Conservation (phyloP, 2,797 vertebrate genomes). For the Onychomys arenicola region DNA sequence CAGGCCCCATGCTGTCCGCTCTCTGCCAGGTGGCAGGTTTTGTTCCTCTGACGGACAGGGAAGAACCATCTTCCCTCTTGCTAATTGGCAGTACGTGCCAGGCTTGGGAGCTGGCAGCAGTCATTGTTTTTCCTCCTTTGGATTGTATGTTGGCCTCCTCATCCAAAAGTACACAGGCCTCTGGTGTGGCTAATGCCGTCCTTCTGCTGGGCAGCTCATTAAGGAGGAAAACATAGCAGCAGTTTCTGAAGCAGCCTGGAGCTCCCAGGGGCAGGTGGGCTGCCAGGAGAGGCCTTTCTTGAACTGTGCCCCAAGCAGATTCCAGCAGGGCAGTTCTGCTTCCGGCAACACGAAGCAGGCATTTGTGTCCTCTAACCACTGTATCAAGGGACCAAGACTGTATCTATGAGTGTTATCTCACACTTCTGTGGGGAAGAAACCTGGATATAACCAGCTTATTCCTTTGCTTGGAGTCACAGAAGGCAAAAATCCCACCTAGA, state of each 20-base stretch:
- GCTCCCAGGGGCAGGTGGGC: constrained; percentile 1
- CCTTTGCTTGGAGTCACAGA: constrained; percentile 14
- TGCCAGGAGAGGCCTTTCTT: constrained; percentile 24
- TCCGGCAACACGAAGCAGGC: not conserved
- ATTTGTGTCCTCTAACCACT: not conserved
- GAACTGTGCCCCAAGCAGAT: not conserved
- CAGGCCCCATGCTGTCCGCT: constrained; percentile 13
- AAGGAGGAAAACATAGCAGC: constrained; percentile 9
- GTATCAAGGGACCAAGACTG: not conserved
- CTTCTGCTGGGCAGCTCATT: constrained; percentile 62
- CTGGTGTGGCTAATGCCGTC: constrained; percentile 43
- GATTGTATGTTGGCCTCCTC: constrained; percentile 46
- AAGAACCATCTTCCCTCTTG: constrained; percentile 55
- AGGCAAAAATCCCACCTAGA: not conserved
- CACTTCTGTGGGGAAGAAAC: not conserved
- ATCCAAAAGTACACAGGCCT: constrained; percentile 35
- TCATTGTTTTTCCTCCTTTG: constrained; percentile 66
- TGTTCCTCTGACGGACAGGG: constrained; percentile 53
- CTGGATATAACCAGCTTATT: not conserved
- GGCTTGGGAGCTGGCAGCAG: constrained; percentile 66
- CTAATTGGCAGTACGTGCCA: constrained; percentile 65
- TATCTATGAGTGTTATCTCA: not conserved
- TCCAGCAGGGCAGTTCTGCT: not conserved
- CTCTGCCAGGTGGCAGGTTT: not conserved
- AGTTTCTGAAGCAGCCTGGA: constrained; percentile 13